Percentiles rank a stretch among this genome's conserved stretches.
phyloP scores from a whole-genome alignment of 2,888 invertebrate genomes.

The Metallyticus violacea region DNA sequence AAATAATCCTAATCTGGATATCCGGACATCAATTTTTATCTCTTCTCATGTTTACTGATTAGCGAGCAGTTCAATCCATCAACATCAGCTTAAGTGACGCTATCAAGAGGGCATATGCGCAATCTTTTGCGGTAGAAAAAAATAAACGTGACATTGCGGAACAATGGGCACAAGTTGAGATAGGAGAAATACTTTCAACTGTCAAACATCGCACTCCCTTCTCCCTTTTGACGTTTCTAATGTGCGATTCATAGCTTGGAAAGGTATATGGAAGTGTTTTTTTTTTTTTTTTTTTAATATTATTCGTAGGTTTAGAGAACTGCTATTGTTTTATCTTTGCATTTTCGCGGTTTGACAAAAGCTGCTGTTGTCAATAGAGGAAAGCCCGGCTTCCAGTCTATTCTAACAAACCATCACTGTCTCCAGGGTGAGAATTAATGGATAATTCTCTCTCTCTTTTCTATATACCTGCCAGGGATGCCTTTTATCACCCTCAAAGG shows the following conservation, averaged over 20 bases:
- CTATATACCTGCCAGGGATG: not conserved
- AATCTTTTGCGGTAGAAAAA: not conserved
- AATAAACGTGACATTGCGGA: not conserved
- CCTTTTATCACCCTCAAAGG: not conserved
- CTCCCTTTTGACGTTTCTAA: too few species aligned
- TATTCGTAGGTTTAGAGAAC: too few species aligned
- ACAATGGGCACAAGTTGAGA: not conserved
- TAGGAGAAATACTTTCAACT: not conserved
- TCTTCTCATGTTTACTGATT: not conserved
- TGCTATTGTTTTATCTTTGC: too few species aligned
- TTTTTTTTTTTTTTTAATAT: too few species aligned
- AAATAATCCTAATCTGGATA: not conserved
- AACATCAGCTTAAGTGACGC: not conserved
- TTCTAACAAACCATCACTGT: too few species aligned
- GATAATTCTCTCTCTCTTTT: not conserved
- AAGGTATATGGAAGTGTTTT: too few species aligned
- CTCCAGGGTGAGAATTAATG: not conserved
- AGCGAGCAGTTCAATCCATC: not conserved
- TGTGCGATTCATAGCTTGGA: too few species aligned
- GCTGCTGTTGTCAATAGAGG: too few species aligned
- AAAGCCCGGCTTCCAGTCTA: too few species aligned
- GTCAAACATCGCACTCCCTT: not conserved
- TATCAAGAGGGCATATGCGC: not conserved
- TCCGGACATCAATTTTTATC: not conserved
- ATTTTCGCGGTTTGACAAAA: too few species aligned